Percentiles rank a stretch among this genome's conserved stretches.
Evolutionary conservation across 2,888 invertebrate genomes (phyloP).

Genomic region (Agonopterix subpropinquella): DNA sequence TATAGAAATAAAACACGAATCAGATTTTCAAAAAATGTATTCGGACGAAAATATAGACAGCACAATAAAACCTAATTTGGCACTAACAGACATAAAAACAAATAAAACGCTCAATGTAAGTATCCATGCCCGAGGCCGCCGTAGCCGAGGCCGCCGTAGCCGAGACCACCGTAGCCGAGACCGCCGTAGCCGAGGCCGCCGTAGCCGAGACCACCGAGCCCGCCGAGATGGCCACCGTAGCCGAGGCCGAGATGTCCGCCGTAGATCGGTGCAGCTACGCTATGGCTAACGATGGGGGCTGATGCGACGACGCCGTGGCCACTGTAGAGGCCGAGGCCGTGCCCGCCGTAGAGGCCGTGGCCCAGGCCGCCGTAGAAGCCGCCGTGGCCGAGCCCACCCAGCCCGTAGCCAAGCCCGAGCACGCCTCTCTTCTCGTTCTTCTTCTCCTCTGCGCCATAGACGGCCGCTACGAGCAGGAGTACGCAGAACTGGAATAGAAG

Average conservation of each 20-base stretch:
- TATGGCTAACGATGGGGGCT: constrained; percentile 7
- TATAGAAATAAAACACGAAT: not conserved
- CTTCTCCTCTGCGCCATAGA: constrained; percentile 56
- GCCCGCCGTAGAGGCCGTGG: constrained; percentile 26
- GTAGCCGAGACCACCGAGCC: constrained; percentile 5
- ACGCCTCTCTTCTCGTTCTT: constrained; percentile 66
- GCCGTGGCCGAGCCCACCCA: constrained; percentile 22
- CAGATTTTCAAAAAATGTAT: not conserved
- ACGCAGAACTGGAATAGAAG: constrained; percentile 13
- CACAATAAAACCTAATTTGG: constrained; percentile 37
- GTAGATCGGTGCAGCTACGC: constrained; percentile 8
- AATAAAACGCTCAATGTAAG: constrained; percentile 12
- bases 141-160: constrained; percentile 9
- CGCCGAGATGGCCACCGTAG: constrained; percentile 11
- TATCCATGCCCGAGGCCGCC: constrained; percentile 22
- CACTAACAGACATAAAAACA: constrained; percentile 24
- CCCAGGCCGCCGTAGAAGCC: constrained; percentile 32
- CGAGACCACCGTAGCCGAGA: constrained; percentile 13
- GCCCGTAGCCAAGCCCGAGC: constrained; percentile 60
- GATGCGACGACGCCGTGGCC: not conserved
- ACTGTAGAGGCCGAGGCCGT: constrained; percentile 17
- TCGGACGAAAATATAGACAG: constrained; percentile 1
- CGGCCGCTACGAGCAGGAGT: constrained; percentile 44
- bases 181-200: constrained; percentile 10
- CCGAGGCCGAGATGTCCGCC: constrained; percentile 16